phyloP scores from a whole-genome alignment of 2,888 invertebrate genomes.

The Papilio protenor region DNA sequence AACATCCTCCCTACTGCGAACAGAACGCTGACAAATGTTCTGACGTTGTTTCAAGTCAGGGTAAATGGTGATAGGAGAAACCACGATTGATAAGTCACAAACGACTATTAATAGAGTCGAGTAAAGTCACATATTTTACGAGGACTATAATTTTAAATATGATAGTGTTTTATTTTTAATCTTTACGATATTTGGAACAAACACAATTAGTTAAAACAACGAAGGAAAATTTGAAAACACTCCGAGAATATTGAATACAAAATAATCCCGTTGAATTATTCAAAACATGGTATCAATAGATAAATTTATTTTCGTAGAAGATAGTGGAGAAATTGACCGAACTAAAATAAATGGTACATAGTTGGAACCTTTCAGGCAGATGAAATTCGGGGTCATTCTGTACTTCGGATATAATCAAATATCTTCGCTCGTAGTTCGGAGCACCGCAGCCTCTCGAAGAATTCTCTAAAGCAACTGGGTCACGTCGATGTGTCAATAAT shows the following conservation, averaged over 20 bases:
- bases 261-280: conserved; percentile 32
- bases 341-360: conserved; percentile 78
- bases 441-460: conserved; percentile 52
- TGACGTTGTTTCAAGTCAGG: conserved; percentile 23
- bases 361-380: conserved; percentile 72
- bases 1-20: conserved; percentile 33
- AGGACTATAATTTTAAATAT: too few species aligned
- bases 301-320: conserved; percentile 66
- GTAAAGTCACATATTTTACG: too few species aligned
- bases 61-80: neutral
- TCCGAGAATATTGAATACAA: neutral
- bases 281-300: conserved; percentile 52
- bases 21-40: conserved; percentile 39
- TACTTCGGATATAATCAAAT: conserved; percentile 71
- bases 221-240: neutral
- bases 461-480: conserved; percentile 49
- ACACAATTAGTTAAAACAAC: neutral
- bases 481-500: conserved; percentile 46
- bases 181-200: too few species aligned
- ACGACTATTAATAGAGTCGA: neutral
- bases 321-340: conserved; percentile 68
- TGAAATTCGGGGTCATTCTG: conserved; percentile 74
- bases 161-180: too few species aligned
- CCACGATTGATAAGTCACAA: neutral
- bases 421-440: conserved; percentile 53